Conservation (phyloP, 2,888 invertebrate genomes). For the Arrhopalites spinosus region DNA sequence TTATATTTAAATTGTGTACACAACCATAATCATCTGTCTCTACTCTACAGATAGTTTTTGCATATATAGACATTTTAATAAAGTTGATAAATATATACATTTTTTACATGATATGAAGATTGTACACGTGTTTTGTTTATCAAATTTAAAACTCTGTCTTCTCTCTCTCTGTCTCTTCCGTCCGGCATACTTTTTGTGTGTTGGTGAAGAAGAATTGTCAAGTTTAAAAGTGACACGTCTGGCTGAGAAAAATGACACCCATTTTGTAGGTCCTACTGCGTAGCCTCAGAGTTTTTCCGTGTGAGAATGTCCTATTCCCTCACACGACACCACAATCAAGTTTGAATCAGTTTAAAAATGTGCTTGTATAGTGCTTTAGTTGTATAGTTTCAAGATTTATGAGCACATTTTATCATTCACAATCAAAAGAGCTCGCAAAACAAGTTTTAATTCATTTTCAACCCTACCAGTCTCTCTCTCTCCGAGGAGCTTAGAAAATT, state of each 20-base stretch:
- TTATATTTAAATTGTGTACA: too few relatives aligned
- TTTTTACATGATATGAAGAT: too few relatives aligned
- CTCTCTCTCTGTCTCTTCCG: neutral
- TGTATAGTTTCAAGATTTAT: slow-evolving; percentile 27
- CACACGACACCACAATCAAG: neutral
- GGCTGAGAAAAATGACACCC: slow-evolving; percentile 39
- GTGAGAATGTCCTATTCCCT: neutral
- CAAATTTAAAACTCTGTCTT: neutral
- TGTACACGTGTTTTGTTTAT: slow-evolving; percentile 13
- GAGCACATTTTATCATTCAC: slow-evolving; percentile 36
- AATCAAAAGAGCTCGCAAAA: slow-evolving; percentile 40
- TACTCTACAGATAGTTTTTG: too few relatives aligned
- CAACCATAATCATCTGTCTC: too few relatives aligned
- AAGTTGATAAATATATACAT: too few relatives aligned
- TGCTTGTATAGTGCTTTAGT: slow-evolving; percentile 11
- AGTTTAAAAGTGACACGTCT: slow-evolving; percentile 26
- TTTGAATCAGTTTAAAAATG: slow-evolving; percentile 25
- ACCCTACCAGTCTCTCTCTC: neutral
- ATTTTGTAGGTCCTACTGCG: slow-evolving; percentile 7
- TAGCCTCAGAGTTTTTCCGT: neutral
- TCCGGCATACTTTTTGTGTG: neutral
- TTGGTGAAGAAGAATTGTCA: slow-evolving; percentile 26
- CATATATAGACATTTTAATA: too few relatives aligned
- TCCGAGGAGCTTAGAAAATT: too few relatives aligned
- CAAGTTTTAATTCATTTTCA: slow-evolving; percentile 39